Conservation (phyloP, 2,113 vertebrate species). For the Nycticorax nycticorax region DNA sequence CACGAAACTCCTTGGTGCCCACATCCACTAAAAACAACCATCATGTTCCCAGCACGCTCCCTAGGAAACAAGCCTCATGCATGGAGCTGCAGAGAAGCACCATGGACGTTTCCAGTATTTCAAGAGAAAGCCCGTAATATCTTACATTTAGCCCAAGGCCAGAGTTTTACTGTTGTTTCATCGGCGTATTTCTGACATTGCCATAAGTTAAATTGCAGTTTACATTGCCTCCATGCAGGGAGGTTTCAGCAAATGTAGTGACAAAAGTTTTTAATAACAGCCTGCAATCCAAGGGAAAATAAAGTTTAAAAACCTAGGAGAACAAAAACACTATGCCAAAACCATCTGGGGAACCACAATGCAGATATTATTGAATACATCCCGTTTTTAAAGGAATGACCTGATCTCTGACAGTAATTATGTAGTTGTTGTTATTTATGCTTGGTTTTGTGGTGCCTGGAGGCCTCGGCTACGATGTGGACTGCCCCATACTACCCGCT, state of each 20-base stretch:
- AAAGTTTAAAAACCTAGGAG: neutral
- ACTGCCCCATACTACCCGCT: neutral
- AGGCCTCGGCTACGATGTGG: neutral
- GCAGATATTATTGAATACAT: neutral
- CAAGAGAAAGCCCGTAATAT: neutral
- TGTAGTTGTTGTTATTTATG: neutral
- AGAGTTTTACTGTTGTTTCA: neutral
- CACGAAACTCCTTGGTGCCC: neutral
- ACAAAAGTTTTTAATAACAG: neutral
- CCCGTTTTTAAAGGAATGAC: neutral
- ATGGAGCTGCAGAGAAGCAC: neutral
- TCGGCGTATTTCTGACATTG: neutral
- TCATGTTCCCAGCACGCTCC: neutral
- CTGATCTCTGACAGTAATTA: neutral
- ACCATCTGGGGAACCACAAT: rapidly evolving
- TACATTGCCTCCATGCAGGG: neutral
- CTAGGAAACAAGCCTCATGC: neutral
- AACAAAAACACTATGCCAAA: neutral
- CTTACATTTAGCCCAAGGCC: neutral
- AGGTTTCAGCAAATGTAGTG: neutral
- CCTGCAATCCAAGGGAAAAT: neutral
- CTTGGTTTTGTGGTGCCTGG: neutral
- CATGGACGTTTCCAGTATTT: neutral
- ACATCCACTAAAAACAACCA: neutral
- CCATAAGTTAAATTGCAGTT: neutral